Evolutionary conservation across 2,888 invertebrate species (phyloP).

Genomic region (Plagiodera versicolora): DNA sequence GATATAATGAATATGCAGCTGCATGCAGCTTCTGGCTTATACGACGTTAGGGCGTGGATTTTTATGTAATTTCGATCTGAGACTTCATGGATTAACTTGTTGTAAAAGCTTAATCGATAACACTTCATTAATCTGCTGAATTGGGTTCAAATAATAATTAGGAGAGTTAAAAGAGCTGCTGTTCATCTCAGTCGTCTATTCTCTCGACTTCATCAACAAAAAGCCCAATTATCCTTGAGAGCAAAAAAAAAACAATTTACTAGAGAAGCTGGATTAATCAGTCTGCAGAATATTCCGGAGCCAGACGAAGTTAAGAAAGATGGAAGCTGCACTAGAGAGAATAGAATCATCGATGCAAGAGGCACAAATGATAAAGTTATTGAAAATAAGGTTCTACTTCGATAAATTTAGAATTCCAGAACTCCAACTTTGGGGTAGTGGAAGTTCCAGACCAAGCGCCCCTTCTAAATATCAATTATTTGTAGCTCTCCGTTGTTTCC

Average conservation of each 20-base stretch:
- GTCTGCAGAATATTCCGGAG: constrained; percentile 7
- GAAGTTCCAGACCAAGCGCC: too few species aligned
- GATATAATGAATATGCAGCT: not conserved
- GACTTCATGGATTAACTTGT: too few species aligned
- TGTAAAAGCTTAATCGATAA: too few species aligned
- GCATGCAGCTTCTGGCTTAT: not conserved
- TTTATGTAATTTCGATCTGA: too few species aligned
- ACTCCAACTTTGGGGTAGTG: too few species aligned
- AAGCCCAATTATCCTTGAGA: constrained; percentile 9
- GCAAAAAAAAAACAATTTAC: not conserved
- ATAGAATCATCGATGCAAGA: not conserved
- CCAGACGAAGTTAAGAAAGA: not conserved
- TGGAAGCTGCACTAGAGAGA: not conserved
- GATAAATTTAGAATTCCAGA: not conserved
- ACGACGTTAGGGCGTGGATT: too few species aligned
- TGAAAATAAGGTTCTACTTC: not conserved
- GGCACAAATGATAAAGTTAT: not conserved
- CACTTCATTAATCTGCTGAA: constrained; percentile 6
- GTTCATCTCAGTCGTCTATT: constrained; percentile 15
- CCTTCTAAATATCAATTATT: not conserved
- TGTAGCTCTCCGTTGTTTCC: not conserved
- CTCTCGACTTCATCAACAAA: not conserved
- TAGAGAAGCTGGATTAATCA: constrained; percentile 8
- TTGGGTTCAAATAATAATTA: constrained; percentile 25
- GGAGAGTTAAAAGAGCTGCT: constrained; percentile 23